Conservation (phyloP, 1,140 invertebrate species). For the Bombus turneri region DNA sequence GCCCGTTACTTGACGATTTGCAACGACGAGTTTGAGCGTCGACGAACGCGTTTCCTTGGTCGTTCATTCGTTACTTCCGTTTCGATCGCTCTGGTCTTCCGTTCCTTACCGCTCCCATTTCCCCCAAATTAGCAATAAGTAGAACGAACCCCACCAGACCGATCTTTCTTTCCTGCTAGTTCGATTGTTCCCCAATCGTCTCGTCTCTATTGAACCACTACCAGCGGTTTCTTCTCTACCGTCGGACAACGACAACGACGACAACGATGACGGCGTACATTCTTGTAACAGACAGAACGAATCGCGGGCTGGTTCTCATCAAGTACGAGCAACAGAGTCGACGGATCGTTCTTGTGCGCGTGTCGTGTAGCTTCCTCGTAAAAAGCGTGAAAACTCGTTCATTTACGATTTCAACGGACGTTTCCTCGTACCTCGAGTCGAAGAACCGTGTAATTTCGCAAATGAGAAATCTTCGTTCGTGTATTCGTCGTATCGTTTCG, state of each 20-base stretch:
- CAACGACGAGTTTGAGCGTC: background rate
- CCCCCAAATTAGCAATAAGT: too few relatives aligned
- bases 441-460: background rate
- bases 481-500: background rate
- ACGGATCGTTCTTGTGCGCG: background rate
- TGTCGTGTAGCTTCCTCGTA: background rate
- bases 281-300: constrained; percentile 32
- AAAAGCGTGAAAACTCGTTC: background rate
- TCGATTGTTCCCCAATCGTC: background rate
- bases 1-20: background rate
- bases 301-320: background rate
- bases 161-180: too few relatives aligned
- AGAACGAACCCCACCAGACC: too few relatives aligned
- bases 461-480: background rate
- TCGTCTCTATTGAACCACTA: background rate
- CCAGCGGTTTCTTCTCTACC: background rate
- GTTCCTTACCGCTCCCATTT: too few relatives aligned
- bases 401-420: background rate
- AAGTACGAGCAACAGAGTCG: too few relatives aligned
- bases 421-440: too few relatives aligned
- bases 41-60: background rate
- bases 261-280: constrained; percentile 6
- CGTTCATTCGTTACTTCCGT: background rate
- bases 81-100: too few relatives aligned
- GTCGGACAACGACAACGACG: background rate